phyloP scores from a whole-genome alignment of 1,140 invertebrate genomes.

The Calliopsis andreniformis region DNA sequence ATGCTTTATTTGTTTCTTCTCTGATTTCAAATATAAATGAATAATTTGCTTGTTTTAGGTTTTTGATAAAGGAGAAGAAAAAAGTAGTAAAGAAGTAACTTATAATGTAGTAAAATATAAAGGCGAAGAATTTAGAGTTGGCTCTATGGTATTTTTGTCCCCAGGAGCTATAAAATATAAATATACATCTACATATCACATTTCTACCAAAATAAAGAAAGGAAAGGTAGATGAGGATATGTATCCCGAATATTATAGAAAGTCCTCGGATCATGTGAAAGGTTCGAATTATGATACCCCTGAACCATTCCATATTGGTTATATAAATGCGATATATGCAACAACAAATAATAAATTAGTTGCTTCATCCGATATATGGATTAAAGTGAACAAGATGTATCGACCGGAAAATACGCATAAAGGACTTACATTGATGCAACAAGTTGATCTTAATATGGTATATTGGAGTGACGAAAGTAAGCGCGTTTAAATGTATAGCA shows the following conservation, averaged over 20 bases:
- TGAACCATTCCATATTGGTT: conserved; percentile 88
- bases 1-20: background rate
- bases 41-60: conserved; percentile 86
- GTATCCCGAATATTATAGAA: conserved; percentile 91
- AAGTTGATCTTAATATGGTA: conserved; percentile 88
- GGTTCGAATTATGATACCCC: conserved; percentile 89
- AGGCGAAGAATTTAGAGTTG: conserved; percentile 85
- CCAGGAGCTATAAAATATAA: conserved; percentile 86
- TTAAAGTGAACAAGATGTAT: conserved; percentile 88
- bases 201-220: conserved; percentile 73
- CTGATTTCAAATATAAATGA: conserved; percentile 81
- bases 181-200: conserved; percentile 72
- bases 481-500: conserved; percentile 13
- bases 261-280: conserved; percentile 86
- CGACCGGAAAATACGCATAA: conserved; percentile 89
- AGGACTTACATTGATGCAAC: conserved; percentile 80
- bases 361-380: conserved; percentile 84
- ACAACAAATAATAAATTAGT: conserved; percentile 81
- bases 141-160: conserved; percentile 86
- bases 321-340: conserved; percentile 84
- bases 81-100: conserved; percentile 57
- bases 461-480: conserved; percentile 90
- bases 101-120: conserved; percentile 70
- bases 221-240: conserved; percentile 87
- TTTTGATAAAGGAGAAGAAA: conserved; percentile 63